A percentile compares a stretch with the other conserved stretches of the same genome.
Evolutionary conservation across 2,113 vertebrate genomes (phyloP).

Genomic region (Antechinus stuartii): DNA sequence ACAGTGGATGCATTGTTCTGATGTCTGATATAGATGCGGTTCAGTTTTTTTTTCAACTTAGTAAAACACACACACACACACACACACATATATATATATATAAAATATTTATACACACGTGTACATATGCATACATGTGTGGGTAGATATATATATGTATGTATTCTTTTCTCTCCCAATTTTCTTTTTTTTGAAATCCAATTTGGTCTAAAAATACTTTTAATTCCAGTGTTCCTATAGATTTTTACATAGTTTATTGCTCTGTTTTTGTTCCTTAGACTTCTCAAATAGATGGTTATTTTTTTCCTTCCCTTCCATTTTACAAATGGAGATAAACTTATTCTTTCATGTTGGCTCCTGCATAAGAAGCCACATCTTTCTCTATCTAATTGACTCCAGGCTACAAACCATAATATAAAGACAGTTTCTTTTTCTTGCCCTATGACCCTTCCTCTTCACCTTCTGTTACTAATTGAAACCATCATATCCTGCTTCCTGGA

Average conservation of each 20-base stretch:
- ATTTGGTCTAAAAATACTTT: background rate
- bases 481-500: background rate
- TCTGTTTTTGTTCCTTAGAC: background rate
- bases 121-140: no score
- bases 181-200: background rate
- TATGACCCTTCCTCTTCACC: background rate
- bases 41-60: background rate
- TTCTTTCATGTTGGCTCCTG: background rate
- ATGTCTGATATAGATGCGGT: background rate
- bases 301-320: background rate
- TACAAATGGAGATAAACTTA: background rate
- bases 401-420: background rate
- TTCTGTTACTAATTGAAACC: constrained; percentile 18
- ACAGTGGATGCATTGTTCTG: background rate
- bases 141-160: background rate
- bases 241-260: background rate
- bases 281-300: background rate
- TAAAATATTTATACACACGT: no score
- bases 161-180: background rate
- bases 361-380: background rate
- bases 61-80: background rate
- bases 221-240: background rate
- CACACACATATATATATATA: background rate
- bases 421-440: background rate
- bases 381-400: background rate